These are phyloP conservation scores for Arctia plantaginis DNA, from an alignment of 2,888 invertebrate species.

Conservation along the genomic window DNA sequence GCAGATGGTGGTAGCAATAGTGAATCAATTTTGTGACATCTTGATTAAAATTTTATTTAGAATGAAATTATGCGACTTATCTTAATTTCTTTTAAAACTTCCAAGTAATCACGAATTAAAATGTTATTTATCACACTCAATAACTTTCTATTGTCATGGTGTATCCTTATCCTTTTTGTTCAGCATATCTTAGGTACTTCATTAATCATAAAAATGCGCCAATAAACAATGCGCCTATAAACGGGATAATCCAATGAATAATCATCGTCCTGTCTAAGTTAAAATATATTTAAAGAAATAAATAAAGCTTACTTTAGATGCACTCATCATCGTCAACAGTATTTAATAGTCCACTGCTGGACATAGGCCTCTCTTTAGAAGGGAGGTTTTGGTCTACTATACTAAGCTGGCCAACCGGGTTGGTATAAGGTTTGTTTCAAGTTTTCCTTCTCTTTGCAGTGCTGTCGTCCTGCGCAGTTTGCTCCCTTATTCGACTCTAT, in stretches of 20 bases:
- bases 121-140: not conserved
- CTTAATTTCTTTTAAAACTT: not conserved
- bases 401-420: too few relatives aligned
- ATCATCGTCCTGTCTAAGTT: not conserved
- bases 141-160: not conserved
- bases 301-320: not conserved
- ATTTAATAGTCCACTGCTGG: too few relatives aligned
- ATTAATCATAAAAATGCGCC: too few relatives aligned
- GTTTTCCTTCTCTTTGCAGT: too few relatives aligned
- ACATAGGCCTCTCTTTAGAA: too few relatives aligned
- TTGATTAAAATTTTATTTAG: constrained; percentile 5
- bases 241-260: too few relatives aligned
- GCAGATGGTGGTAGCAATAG: constrained; percentile 18
- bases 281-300: not conserved
- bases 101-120: not conserved
- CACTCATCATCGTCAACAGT: too few relatives aligned
- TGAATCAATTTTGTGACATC: constrained; percentile 17
- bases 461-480: too few relatives aligned
- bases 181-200: not conserved
- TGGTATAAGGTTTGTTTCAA: too few relatives aligned
- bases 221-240: too few relatives aligned
- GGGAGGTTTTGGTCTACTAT: too few relatives aligned
- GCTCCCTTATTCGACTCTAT: too few relatives aligned
- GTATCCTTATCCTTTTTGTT: not conserved
- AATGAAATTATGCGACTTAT: not conserved